Conservation (phyloP, 35 echinoderm and acorn worm genomes). For the Anneissia japonica region DNA sequence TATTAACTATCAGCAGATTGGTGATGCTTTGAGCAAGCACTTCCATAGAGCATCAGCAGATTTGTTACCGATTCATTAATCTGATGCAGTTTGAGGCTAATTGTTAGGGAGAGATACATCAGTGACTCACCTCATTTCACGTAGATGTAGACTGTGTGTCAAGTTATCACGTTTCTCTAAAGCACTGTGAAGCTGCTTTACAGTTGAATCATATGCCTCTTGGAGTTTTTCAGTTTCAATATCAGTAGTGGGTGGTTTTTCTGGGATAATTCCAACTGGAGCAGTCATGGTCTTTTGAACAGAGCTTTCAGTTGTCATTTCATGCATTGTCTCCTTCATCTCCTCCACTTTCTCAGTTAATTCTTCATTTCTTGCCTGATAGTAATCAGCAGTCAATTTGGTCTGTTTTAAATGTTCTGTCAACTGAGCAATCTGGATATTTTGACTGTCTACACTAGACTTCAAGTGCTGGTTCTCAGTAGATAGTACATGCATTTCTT, state of each 20-base stretch:
- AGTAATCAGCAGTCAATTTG: not conserved
- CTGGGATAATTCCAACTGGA: not conserved
- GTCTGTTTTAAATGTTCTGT: not conserved
- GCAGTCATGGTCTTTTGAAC: not conserved
- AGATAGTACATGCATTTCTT: not conserved
- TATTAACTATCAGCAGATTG: too few species aligned
- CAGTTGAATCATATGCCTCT: not conserved
- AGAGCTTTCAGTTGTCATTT: not conserved
- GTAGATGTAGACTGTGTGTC: not conserved
- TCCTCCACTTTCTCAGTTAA: not conserved
- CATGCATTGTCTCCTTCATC: not conserved
- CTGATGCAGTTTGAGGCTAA: too few species aligned
- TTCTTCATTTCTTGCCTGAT: not conserved
- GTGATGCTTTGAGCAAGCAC: too few species aligned
- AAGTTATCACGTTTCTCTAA: not conserved
- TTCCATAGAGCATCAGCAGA: too few species aligned
- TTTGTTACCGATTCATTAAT: too few species aligned
- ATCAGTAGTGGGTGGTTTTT: not conserved
- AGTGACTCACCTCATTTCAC: not conserved
- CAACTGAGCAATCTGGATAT: not conserved
- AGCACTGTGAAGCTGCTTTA: not conserved
- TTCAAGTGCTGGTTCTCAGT: not conserved
- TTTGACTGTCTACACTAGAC: not conserved
- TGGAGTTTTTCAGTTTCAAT: not conserved
- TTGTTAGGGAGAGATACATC: too few species aligned